phyloP scores from a whole-genome alignment of 2,113 vertebrate species.

The Blennius ocellaris region DNA sequence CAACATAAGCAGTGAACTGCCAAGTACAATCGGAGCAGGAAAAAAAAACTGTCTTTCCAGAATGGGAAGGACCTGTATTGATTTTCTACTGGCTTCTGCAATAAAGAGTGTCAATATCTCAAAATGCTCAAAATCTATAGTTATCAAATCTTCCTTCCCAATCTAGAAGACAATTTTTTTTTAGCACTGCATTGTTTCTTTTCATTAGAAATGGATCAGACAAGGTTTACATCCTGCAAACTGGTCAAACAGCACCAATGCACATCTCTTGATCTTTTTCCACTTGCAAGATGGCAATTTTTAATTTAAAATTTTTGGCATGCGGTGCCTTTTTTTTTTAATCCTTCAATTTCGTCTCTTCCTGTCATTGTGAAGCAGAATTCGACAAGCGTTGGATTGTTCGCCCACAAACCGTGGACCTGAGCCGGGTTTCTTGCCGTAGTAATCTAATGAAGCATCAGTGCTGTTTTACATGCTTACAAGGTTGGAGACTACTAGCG shows the following conservation, averaged over 20 bases:
- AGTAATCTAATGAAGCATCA: too few species aligned
- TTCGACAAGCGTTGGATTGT: too few species aligned
- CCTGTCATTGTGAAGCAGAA: too few species aligned
- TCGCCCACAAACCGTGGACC: too few species aligned
- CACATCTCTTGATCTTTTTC: not conserved
- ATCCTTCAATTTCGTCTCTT: too few species aligned
- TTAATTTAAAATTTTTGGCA: too few species aligned
- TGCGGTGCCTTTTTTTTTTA: too few species aligned
- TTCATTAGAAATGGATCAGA: not conserved
- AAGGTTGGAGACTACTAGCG: constrained; percentile 15
- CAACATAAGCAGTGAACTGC: too few species aligned
- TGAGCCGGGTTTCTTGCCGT: too few species aligned
- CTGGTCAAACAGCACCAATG: constrained; percentile 41
- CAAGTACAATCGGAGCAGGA: constrained; percentile 22
- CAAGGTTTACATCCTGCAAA: constrained; percentile 23
- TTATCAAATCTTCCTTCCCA: constrained; percentile 22
- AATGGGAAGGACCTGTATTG: constrained; percentile 12
- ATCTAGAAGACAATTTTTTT: constrained; percentile 8
- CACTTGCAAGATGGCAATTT: too few species aligned
- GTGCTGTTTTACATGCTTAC: constrained; percentile 45
- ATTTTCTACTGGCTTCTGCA: not conserved
- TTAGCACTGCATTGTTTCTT: not conserved
- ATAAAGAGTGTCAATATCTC: not conserved
- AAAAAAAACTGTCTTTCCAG: constrained; percentile 25
- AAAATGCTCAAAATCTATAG: not conserved